phyloP scores from a whole-genome alignment of 2,888 invertebrate species.

The Trissolcus brochymenae region DNA sequence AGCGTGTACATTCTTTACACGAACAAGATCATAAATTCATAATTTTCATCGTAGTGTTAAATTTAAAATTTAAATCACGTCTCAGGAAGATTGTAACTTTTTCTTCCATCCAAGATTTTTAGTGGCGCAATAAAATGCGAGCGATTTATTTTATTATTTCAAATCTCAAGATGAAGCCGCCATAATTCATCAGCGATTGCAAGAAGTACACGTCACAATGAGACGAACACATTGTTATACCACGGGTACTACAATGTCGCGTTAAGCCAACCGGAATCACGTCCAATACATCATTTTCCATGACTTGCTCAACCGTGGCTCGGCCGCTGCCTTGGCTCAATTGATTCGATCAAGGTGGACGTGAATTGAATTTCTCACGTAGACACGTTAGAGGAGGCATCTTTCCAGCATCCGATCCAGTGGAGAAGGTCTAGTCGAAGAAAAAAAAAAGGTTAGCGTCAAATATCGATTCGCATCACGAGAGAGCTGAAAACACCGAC shows the following conservation, averaged over 20 bases:
- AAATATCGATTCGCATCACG: slow-evolving; percentile 34
- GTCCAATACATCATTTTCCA: slow-evolving; percentile 53
- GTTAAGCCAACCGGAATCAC: slow-evolving; percentile 41
- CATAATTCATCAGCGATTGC: slow-evolving; percentile 6
- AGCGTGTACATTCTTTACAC: too few relatives aligned
- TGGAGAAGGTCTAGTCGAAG: slow-evolving; percentile 20
- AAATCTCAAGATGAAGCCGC: background rate
- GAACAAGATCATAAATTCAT: too few relatives aligned
- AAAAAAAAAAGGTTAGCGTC: slow-evolving; percentile 38
- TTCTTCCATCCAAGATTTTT: background rate
- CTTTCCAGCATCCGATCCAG: slow-evolving; percentile 20
- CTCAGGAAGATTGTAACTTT: too few relatives aligned
- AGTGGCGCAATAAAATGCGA: background rate
- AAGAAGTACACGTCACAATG: slow-evolving; percentile 25
- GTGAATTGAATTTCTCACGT: slow-evolving; percentile 61
- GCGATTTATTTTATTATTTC: slow-evolving; percentile 1
- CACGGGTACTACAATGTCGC: slow-evolving; percentile 17
- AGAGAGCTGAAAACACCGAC: slow-evolving; percentile 16
- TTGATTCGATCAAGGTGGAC: slow-evolving; percentile 63
- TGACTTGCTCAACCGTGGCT: slow-evolving; percentile 49
- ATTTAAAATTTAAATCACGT: too few relatives aligned
- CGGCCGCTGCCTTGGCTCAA: slow-evolving; percentile 57
- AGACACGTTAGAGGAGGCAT: slow-evolving; percentile 35
- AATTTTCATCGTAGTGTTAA: too few relatives aligned
- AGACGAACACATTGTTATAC: slow-evolving; percentile 27